phyloP scores from a whole-genome alignment of 2,888 invertebrate genomes.

The Synergus japonicus region DNA sequence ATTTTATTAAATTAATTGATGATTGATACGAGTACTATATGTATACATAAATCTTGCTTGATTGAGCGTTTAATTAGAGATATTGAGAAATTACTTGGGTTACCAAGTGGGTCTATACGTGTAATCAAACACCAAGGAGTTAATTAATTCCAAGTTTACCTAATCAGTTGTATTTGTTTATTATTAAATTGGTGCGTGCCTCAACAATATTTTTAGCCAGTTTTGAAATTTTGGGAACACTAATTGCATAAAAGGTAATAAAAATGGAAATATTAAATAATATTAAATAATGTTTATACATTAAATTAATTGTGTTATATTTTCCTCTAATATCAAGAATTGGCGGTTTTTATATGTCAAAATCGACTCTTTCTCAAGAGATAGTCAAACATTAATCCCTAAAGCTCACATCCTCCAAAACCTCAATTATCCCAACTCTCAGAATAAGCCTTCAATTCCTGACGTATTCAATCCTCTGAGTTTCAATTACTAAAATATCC shows the following conservation, averaged over 20 bases:
- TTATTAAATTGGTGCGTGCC: background rate
- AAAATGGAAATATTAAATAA: background rate
- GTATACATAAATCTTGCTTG: background rate
- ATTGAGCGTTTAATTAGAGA: background rate
- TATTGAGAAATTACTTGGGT: background rate
- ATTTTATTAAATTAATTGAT: background rate
- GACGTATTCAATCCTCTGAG: too few species aligned
- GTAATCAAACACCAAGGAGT: too few species aligned
- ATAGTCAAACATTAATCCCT: too few species aligned
- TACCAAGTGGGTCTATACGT: background rate
- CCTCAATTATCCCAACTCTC: too few species aligned
- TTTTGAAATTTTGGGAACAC: background rate
- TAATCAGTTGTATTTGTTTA: background rate
- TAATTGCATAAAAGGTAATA: background rate
- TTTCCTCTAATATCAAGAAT: too few species aligned
- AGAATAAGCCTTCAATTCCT: too few species aligned
- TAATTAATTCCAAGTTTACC: background rate
- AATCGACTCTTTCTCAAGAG: too few species aligned
- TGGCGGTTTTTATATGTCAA: too few species aligned
- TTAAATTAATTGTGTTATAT: too few species aligned
- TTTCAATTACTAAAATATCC: too few species aligned
- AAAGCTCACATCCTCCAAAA: too few species aligned
- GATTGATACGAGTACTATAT: background rate
- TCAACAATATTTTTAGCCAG: background rate
- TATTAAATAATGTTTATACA: too few species aligned